Percentiles rank a stretch among this genome's conserved stretches.
phyloP scores from a whole-genome alignment of 2,113 vertebrate species.

The Tachycineta bicolor region DNA sequence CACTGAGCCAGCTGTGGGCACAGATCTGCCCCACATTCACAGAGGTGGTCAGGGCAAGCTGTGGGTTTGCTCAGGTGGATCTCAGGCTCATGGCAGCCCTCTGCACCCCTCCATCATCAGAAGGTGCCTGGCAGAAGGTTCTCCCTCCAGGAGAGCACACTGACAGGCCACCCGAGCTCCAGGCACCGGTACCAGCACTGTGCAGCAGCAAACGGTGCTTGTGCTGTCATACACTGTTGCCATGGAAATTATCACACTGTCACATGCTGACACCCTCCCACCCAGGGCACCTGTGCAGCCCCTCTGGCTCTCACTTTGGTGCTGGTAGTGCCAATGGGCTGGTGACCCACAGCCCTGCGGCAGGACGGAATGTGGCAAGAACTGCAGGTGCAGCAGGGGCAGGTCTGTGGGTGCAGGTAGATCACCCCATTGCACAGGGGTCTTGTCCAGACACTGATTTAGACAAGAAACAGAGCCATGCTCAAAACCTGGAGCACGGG shows the following conservation, averaged over 20 bases:
- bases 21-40: background rate
- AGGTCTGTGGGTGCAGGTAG: background rate
- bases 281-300: background rate
- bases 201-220: background rate
- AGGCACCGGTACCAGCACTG: fast-evolving
- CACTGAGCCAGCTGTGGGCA: fast-evolving
- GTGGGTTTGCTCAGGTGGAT: background rate
- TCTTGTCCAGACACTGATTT: background rate
- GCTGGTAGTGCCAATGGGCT: background rate
- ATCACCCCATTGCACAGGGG: fast-evolving
- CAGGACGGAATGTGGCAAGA: background rate
- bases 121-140: fast-evolving
- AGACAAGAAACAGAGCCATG: background rate
- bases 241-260: conserved; percentile 40
- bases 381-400: background rate
- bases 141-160: background rate
- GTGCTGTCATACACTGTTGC: background rate
- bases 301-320: background rate
- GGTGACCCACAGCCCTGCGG: background rate
- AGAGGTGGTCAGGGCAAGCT: background rate
- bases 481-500: background rate
- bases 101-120: fast-evolving
- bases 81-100: background rate
- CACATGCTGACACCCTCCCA: background rate
- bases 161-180: fast-evolving